Base-by-base conservation (phyloP, 2,113 vertebrate species). In the Larimichthys polyactis region DNA sequence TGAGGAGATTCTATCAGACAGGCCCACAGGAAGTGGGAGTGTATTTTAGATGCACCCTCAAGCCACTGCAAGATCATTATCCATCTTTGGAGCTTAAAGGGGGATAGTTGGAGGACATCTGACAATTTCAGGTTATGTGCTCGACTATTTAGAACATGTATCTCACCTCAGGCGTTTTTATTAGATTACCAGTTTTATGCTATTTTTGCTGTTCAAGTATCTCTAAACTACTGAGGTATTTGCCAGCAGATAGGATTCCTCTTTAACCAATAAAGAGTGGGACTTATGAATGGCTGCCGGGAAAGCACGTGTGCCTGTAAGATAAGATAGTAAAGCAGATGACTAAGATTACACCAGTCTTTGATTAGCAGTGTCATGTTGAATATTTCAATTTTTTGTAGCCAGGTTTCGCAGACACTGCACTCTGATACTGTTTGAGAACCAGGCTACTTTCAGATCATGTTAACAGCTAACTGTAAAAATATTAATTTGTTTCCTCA, bases 251-350 rank as follows among this genome's bases (percentile, higher is more conserved):
- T 20, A 71, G 32, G 62, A 67, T 75, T 68, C 68, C 46, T 81
- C 65, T 75, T 71, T 11, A 79, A 78, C 71, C 63, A 60, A 29
- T 67, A 76, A 72, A 84, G 62, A 73, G 16, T 46, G 27, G 64
- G 62, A 86, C 88, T 79, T 78, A 81, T 70, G 68, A 69, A 73
- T 32, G 68, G 75, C 81, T 82, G 51, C 22, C 54, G 82, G 81
- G 79, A 48, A 36, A 77, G 65, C 63, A 79, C 63, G 75, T 92
- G 89, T 75, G 20, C 64, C 54, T 71, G 24, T 43, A 60, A 85
- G 89, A 93, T 92, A 92, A 92, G 90, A 90, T 90, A 67, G 52
- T 74, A 36, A 86, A 77, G 83, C 64, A 63, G 84, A 90, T 89
- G 36, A 59, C 16, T 27, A 73, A 36, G 65, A 85, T 84, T 83